phyloP scores from a whole-genome alignment of 92 coral and sea anemone species.

The Meandrina meandrites region DNA sequence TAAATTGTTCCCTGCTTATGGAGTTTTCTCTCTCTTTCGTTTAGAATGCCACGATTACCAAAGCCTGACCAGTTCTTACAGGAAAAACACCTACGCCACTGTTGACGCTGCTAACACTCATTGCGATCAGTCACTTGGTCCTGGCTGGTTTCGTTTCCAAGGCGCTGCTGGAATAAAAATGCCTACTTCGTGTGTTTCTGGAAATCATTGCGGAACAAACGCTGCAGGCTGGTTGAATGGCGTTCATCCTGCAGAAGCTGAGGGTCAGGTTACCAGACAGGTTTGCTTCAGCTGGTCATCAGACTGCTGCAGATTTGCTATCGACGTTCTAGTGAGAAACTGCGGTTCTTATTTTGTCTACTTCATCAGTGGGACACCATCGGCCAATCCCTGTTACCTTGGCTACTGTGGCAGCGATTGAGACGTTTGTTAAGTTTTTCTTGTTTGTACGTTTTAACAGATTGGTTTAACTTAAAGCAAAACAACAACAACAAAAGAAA shows the following conservation, averaged over 20 bases:
- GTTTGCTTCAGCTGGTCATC: neutral
- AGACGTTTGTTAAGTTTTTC: neutral
- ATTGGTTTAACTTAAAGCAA: neutral
- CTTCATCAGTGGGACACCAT: neutral
- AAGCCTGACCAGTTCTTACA: neutral
- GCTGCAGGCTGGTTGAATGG: neutral
- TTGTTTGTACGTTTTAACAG: neutral
- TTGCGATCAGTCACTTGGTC: neutral
- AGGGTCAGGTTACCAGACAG: neutral
- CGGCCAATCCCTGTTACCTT: neutral
- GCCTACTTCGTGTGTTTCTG: conserved; percentile 3
- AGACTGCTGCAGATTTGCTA: neutral
- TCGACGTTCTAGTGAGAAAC: neutral
- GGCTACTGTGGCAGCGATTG: neutral
- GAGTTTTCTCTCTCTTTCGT: neutral
- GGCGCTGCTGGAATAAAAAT: neutral
- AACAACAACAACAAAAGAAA: neutral
- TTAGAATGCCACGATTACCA: neutral
- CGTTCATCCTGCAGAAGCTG: neutral
- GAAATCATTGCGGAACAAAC: neutral
- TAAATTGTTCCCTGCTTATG: no score
- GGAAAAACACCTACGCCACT: neutral
- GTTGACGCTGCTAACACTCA: neutral
- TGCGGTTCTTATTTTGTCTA: neutral
- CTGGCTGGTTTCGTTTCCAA: neutral